phyloP scores from a whole-genome alignment of 2,113 vertebrate species.

The Ceyx cyanopectus region DNA sequence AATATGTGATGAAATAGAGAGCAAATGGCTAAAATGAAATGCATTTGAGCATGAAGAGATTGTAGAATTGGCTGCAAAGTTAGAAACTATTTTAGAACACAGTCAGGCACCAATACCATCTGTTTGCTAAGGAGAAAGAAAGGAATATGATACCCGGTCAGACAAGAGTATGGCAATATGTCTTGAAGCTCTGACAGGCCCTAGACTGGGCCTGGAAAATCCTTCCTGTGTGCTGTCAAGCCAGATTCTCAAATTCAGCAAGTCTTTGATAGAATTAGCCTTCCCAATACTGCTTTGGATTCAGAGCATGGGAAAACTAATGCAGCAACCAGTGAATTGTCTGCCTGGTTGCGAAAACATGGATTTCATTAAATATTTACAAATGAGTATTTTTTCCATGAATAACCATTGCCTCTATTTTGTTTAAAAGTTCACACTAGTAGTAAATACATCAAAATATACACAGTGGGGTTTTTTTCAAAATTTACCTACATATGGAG shows the following conservation, averaged over 20 bases:
- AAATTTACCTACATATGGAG: neutral
- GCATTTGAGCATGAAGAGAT: neutral
- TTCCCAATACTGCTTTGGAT: neutral
- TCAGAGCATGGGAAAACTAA: neutral
- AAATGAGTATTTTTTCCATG: neutral
- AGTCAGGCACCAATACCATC: neutral
- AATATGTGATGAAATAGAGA: neutral
- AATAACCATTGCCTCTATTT: neutral
- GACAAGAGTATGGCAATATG: neutral
- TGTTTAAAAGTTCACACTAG: neutral
- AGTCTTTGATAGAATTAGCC: neutral
- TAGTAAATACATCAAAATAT: neutral
- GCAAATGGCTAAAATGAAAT: neutral
- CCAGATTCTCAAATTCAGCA: neutral
- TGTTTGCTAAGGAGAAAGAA: neutral
- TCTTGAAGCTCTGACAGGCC: neutral
- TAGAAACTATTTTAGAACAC: constrained; percentile 2
- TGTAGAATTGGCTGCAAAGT: neutral
- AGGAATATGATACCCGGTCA: neutral
- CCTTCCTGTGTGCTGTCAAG: neutral
- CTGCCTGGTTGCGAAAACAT: neutral
- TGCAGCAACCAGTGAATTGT: neutral
- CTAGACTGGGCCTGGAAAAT: neutral
- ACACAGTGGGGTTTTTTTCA: neutral
- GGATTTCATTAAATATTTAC: neutral